Evolutionary conservation across 2,113 vertebrate species (phyloP).

Genomic region (Actenoides lindsayi): DNA sequence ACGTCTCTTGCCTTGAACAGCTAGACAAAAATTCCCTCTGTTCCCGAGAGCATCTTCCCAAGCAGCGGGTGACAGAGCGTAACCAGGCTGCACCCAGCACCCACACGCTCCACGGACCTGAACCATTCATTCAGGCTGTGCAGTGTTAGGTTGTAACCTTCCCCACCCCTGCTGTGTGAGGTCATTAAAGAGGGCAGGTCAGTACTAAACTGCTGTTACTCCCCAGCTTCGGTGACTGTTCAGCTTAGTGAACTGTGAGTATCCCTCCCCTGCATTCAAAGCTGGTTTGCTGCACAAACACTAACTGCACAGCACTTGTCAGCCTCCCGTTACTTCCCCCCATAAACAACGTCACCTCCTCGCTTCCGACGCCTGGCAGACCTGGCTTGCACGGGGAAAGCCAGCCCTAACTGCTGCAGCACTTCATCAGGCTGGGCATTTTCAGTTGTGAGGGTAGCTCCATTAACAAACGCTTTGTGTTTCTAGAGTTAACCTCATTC

Average conservation of each 20-base stretch:
- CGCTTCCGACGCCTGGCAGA: too few species aligned
- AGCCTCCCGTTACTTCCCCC: background rate
- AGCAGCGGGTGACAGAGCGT: too few species aligned
- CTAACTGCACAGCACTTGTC: fast-evolving
- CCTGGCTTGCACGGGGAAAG: background rate
- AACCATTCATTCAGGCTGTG: background rate
- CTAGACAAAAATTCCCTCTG: background rate
- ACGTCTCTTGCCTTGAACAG: background rate
- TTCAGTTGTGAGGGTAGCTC: background rate
- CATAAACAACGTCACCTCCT: background rate
- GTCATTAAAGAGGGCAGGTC: background rate
- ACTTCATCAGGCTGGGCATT: fast-evolving
- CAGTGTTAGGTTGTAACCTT: background rate
- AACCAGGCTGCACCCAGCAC: background rate
- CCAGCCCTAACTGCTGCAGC: too few species aligned
- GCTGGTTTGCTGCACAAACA: background rate
- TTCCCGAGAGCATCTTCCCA: background rate
- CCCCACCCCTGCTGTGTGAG: fast-evolving
- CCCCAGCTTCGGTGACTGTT: background rate
- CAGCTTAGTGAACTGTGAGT: fast-evolving
- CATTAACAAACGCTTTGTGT: background rate
- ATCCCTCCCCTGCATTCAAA: fast-evolving
- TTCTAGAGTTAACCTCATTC: background rate
- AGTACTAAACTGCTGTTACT: background rate
- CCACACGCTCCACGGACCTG: fast-evolving